phyloP scores from a whole-genome alignment of 2,113 vertebrate genomes.

The Ahaetulla prasina region DNA sequence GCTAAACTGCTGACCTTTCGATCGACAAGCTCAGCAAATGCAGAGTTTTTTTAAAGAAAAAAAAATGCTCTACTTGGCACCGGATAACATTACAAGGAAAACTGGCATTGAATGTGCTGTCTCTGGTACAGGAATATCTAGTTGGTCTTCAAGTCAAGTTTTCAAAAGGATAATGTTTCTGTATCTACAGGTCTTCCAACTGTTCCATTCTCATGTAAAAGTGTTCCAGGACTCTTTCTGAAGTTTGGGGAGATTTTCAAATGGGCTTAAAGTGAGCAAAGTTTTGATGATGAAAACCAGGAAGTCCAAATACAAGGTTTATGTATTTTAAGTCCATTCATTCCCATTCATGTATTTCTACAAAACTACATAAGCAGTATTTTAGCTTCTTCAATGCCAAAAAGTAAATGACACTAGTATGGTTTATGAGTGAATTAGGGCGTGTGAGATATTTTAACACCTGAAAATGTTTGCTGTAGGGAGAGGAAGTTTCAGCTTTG shows the following conservation, averaged over 20 bases:
- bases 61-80: not conserved
- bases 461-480: slow-evolving; percentile 35
- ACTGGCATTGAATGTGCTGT: not conserved
- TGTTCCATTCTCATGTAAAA: not conserved
- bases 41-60: not conserved
- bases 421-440: slow-evolving; percentile 55
- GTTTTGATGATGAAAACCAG: not conserved
- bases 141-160: not conserved
- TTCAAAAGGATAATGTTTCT: not conserved
- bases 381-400: slow-evolving; percentile 52
- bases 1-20: no score
- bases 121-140: not conserved
- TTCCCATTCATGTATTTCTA: slow-evolving; percentile 39
- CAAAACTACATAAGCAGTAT: slow-evolving; percentile 15
- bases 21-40: no score
- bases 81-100: not conserved
- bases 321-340: slow-evolving; percentile 19
- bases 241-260: not conserved
- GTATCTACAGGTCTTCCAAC: not conserved
- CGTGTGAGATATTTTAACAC: slow-evolving; percentile 45
- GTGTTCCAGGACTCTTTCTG: not conserved
- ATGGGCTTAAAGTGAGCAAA: not conserved
- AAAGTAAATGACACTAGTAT: slow-evolving; percentile 64
- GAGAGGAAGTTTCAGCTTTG: slow-evolving; percentile 36
- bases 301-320: not conserved